These are phyloP conservation scores for Athalia circularis DNA, from an alignment of 2,888 invertebrate genomes.

Conservation along the genomic window DNA sequence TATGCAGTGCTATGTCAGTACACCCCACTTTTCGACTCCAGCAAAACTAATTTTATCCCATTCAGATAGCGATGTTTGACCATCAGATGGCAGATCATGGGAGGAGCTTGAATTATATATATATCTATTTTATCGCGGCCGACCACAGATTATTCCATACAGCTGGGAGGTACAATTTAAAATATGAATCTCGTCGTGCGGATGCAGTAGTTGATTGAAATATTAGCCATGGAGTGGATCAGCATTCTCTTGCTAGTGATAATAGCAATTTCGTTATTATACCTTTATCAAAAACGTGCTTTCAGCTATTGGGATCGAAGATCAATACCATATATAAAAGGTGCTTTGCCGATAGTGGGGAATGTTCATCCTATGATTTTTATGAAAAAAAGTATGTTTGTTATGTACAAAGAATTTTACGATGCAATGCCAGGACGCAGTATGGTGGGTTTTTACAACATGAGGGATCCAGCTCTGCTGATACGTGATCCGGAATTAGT, in stretches of 20 bases:
- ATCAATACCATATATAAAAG: conserved; percentile 10
- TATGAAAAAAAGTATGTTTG: conserved; percentile 8
- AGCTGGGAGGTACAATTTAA: not conserved
- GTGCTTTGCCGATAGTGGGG: conserved; percentile 2
- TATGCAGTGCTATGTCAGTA: too few relatives aligned
- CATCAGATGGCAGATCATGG: too few relatives aligned
- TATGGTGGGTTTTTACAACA: conserved; percentile 46
- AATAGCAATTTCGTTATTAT: conserved; percentile 1
- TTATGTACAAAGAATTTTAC: conserved; percentile 26
- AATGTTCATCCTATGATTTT: not conserved
- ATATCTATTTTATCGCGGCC: too few relatives aligned
- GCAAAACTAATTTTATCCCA: too few relatives aligned
- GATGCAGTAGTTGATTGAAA: not conserved
- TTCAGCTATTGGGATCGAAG: conserved; percentile 18
- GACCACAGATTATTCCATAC: not conserved
- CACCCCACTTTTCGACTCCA: too few relatives aligned
- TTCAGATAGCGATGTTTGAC: too few relatives aligned
- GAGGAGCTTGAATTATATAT: too few relatives aligned
- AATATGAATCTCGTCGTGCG: not conserved
- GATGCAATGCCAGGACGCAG: conserved; percentile 10
- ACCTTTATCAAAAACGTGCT: conserved; percentile 3
- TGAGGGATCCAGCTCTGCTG: conserved; percentile 55
- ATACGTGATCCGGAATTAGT: conserved; percentile 62
- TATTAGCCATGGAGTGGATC: conserved; percentile 1
- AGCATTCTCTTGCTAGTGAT: not conserved